These are phyloP conservation scores for Deilephila porcellus DNA, from an alignment of 2,888 invertebrate species.

Conservation along the genomic window DNA sequence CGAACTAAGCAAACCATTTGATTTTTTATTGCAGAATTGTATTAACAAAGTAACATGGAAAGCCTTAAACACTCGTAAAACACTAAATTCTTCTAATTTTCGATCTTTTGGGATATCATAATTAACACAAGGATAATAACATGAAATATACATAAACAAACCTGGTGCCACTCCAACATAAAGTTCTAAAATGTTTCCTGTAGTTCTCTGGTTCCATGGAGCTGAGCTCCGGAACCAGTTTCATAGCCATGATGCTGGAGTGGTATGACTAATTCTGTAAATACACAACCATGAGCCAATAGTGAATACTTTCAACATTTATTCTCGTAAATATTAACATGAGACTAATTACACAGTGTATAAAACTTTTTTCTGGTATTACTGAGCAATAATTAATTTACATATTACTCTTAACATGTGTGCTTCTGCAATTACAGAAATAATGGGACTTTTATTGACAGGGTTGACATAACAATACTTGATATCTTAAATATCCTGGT, in stretches of 20 bases:
- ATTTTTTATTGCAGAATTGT: too few relatives aligned
- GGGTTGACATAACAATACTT: too few relatives aligned
- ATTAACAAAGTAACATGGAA: too few relatives aligned
- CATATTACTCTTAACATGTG: too few relatives aligned
- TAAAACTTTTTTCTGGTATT: not conserved
- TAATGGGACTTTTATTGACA: too few relatives aligned
- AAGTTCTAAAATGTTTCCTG: slow-evolving; percentile 67
- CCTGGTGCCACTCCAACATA: slow-evolving; percentile 77
- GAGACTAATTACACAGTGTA: not conserved
- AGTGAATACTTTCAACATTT: not conserved
- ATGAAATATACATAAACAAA: slow-evolving; percentile 41
- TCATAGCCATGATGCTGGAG: slow-evolving; percentile 53
- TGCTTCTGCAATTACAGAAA: too few relatives aligned
- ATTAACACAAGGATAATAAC: not conserved
- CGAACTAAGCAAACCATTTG: too few relatives aligned
- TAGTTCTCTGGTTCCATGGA: slow-evolving; percentile 80
- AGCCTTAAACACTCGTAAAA: too few relatives aligned
- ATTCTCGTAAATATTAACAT: not conserved
- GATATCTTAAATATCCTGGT: too few relatives aligned
- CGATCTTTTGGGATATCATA: slow-evolving; percentile 29
- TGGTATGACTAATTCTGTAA: slow-evolving; percentile 22
- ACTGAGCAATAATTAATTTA: too few relatives aligned
- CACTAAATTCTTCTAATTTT: too few relatives aligned
- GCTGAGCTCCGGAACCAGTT: slow-evolving; percentile 68
- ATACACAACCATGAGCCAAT: not conserved